A percentile compares a stretch with the other conserved stretches of the same genome.
phyloP scores from a whole-genome alignment of 1,140 invertebrate species.

The Meloidogyne hapla region DNA sequence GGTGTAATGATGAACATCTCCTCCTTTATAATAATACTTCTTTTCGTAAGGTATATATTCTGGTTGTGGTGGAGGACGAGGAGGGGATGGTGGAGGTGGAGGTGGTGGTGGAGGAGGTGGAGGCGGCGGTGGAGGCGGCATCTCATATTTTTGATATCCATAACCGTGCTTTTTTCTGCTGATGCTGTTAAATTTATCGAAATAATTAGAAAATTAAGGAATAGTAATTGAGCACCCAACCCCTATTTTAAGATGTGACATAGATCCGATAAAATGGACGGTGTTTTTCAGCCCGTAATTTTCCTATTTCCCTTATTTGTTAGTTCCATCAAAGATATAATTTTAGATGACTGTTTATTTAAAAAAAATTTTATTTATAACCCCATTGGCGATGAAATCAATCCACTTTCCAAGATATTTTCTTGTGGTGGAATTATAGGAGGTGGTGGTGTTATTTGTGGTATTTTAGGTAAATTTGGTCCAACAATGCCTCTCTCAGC shows the following conservation, averaged over 20 bases:
- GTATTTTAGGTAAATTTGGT: not conserved
- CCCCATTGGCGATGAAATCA: not conserved
- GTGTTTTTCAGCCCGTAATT: too few species aligned
- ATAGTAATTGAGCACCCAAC: too few species aligned
- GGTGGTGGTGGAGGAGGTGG: not conserved
- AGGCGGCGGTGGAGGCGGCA: not conserved
- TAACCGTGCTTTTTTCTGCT: slow-evolving; percentile 8
- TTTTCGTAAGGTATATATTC: slow-evolving; percentile 2
- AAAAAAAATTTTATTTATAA: too few species aligned
- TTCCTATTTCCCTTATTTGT: too few species aligned
- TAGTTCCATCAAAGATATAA: too few species aligned
- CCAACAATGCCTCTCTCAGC: not conserved
- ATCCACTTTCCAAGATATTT: not conserved
- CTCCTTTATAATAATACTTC: not conserved
- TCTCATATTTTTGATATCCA: slow-evolving; percentile 14
- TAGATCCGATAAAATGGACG: too few species aligned
- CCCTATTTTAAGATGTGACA: too few species aligned
- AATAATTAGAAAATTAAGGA: not conserved
- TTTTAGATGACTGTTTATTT: too few species aligned
- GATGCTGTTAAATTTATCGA: not conserved
- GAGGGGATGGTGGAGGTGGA: not conserved
- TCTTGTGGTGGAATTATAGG: not conserved
- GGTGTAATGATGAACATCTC: not conserved
- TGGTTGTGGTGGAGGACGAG: not conserved
- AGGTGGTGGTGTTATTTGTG: not conserved